Percentiles rank a stretch among this genome's conserved stretches.
phyloP scores from a whole-genome alignment of 2,797 vertebrate species.

The Moxostoma hubbsi region DNA sequence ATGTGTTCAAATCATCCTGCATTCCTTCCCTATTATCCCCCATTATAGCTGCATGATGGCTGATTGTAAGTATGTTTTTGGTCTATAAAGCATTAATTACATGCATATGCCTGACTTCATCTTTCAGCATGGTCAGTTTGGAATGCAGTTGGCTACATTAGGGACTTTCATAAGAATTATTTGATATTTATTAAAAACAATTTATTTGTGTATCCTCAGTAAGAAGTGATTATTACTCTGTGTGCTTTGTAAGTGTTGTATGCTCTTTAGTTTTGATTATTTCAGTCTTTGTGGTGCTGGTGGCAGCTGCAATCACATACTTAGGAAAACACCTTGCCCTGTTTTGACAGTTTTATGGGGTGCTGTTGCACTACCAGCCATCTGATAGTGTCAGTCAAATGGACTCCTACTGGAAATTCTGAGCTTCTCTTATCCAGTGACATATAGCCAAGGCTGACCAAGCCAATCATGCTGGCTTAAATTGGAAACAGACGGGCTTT shows the following conservation, averaged over 20 bases:
- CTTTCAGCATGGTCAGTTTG: not conserved
- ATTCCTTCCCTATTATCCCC: slow-evolving; percentile 24
- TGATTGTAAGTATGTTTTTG: slow-evolving; percentile 41
- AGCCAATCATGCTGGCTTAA: slow-evolving; percentile 48
- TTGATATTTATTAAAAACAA: too few relatives aligned
- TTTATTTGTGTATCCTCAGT: too few relatives aligned
- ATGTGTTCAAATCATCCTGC: slow-evolving; percentile 51
- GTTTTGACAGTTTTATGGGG: slow-evolving; percentile 52
- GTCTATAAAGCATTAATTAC: slow-evolving; percentile 2
- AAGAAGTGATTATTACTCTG: not conserved
- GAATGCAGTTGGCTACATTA: not conserved
- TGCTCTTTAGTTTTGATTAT: slow-evolving; percentile 3
- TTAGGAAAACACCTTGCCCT: slow-evolving; percentile 24
- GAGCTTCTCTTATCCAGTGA: slow-evolving; percentile 22
- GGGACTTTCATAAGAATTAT: too few relatives aligned
- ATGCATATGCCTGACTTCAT: slow-evolving; percentile 43
- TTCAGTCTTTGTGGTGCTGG: slow-evolving; percentile 10
- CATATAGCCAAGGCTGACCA: slow-evolving; percentile 1
- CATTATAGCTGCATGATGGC: slow-evolving; percentile 50
- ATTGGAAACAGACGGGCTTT: slow-evolving; percentile 45
- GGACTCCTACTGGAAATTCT: not conserved
- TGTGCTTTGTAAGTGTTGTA: not conserved
- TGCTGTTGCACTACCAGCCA: slow-evolving; percentile 21
- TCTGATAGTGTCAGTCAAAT: slow-evolving; percentile 44
- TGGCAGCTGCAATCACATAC: slow-evolving; percentile 21